Evolutionary conservation across 2,797 vertebrate species (phyloP), one percentile per base, ranked within the genome.

Genomic region (Austrolebias charrua): DNA sequence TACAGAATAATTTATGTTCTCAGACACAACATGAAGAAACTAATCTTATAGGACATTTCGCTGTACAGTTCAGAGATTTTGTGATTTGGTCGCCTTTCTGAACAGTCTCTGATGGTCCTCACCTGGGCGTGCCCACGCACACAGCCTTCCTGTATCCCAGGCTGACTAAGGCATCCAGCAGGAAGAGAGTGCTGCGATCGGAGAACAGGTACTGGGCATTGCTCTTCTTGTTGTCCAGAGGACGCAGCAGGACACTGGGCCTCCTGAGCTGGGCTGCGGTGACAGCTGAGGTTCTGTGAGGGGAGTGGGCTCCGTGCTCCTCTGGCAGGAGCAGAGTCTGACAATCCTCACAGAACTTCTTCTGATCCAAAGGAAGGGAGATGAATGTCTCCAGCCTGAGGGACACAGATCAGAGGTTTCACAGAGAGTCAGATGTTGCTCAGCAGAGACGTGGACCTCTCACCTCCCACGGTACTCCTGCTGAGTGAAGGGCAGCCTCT

Each of bases 131-230:
- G 35, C 97, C 97, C 57, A 98, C 90, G 71, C 93, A 98, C 2
- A 98, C 92, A 13, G 98, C 91, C 83, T 94, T 94, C 56, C 51
- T 91, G 87, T 93, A 96, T 0, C 95, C 96, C 35, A 95, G 91
- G 1, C 33, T 51, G 1, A 16, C 69, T 44, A 98, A 83, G 0
- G 94, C 80, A 66, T 94, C 91, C 57, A 97, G 82, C 4, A 99
- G 86, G 45, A 98, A 98, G 62, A 81, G 84, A 47, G 96, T 88
- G 85, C 93, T 98, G 85, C 95, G 93, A 15, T 95, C 94, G 0
- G 95, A 84, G 87, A 99, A 99, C 83, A 99, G 87, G 83, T 95
- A 99, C 78, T 99, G 97, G 1, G 97, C 97, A 10, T 98, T 94
- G 66, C 93, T 95, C 89, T 96, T 98, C 90, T 98, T 98, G 83